These are phyloP conservation scores for Cerastis rubricosa DNA, from an alignment of 2,888 invertebrate species.

Conservation along the genomic window DNA sequence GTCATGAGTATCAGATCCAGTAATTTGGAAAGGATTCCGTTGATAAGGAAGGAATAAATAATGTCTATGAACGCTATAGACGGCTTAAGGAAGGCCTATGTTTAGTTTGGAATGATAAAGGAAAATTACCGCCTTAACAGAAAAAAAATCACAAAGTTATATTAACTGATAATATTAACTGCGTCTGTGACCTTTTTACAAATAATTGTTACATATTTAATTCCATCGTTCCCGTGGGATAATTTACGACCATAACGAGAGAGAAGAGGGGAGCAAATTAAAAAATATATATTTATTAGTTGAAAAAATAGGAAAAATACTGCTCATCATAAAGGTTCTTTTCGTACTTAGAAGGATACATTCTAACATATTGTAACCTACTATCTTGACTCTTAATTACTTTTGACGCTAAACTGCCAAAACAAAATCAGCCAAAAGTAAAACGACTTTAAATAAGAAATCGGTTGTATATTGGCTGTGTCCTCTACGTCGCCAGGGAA, in stretches of 20 bases:
- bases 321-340: neutral
- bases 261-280: too few relatives aligned
- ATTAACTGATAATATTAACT: too few relatives aligned
- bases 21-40: conserved; percentile 43
- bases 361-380: neutral
- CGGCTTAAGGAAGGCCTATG: neutral
- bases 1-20: conserved; percentile 38
- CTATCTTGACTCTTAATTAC: conserved; percentile 2
- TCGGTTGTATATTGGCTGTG: conserved; percentile 44
- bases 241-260: neutral
- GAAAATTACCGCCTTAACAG: too few relatives aligned
- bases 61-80: conserved; percentile 6
- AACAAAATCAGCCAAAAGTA: neutral
- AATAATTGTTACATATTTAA: too few relatives aligned
- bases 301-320: neutral
- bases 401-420: conserved; percentile 1
- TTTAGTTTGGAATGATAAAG: neutral
- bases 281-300: too few relatives aligned
- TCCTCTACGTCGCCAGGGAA: conserved; percentile 58
- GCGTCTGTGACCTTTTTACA: too few relatives aligned
- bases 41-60: conserved; percentile 39
- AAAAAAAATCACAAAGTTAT: too few relatives aligned
- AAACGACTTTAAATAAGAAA: conserved; percentile 47
- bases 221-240: neutral
- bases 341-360: neutral